phyloP scores from a whole-genome alignment of 2,888 invertebrate species.

The Apodemia hepburni region DNA sequence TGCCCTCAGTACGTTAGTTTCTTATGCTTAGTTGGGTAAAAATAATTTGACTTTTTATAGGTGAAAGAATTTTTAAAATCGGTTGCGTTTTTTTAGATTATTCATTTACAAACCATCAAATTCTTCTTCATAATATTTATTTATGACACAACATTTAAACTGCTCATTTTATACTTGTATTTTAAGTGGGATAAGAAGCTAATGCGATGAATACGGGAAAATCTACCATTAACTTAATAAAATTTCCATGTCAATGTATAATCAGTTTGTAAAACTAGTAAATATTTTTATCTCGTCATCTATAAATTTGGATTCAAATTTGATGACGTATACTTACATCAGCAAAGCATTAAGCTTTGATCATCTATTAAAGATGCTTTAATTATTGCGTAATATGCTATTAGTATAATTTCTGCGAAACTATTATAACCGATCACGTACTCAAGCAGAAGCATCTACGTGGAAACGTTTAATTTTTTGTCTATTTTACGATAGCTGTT shows the following conservation, averaged over 20 bases:
- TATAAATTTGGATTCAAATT: constrained; percentile 3
- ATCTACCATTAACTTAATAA: background rate
- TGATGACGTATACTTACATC: constrained; percentile 33
- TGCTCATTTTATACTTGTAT: background rate
- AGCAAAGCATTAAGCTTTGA: constrained; percentile 31
- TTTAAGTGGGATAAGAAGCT: background rate
- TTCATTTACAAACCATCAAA: no score
- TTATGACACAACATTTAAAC: background rate
- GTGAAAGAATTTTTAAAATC: no score
- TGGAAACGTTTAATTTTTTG: constrained; percentile 53
- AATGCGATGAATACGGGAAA: background rate
- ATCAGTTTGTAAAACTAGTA: background rate
- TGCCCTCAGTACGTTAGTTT: no score
- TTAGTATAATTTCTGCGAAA: constrained; percentile 57
- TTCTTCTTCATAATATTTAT: no score
- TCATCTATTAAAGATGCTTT: constrained; percentile 37
- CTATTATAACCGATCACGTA: constrained; percentile 56
- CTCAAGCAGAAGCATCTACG: constrained; percentile 50
- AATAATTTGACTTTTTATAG: no score
- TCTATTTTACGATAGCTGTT: constrained; percentile 44
- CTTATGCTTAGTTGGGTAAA: no score
- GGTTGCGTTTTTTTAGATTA: no score
- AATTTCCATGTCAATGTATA: background rate
- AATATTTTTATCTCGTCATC: constrained; percentile 7
- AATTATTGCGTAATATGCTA: constrained; percentile 62